phyloP scores from a whole-genome alignment of 2,797 vertebrate species.

The Synanceia verrucosa region DNA sequence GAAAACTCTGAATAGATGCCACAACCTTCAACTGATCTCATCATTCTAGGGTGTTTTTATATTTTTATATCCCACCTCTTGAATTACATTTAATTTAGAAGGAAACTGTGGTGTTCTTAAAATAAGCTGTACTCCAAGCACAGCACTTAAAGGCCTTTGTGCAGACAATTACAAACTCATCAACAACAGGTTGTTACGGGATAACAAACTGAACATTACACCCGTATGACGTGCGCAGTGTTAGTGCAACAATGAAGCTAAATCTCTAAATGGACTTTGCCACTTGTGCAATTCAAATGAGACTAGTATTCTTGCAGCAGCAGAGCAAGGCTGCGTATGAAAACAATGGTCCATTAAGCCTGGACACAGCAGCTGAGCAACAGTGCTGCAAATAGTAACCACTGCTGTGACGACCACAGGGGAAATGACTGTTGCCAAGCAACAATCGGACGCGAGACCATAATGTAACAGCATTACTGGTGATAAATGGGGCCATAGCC shows the following conservation, averaged over 20 bases:
- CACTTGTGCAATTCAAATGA: conserved; percentile 33
- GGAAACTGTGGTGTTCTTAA: not conserved
- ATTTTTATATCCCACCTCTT: not conserved
- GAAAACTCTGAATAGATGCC: not conserved
- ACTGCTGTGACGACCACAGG: conserved; percentile 70
- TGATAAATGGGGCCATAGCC: conserved; percentile 54
- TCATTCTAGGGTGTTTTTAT: not conserved
- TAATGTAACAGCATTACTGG: conserved; percentile 53
- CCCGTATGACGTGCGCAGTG: not conserved
- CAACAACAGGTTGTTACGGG: conserved; percentile 25
- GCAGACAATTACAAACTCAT: not conserved
- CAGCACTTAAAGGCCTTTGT: too few relatives aligned
- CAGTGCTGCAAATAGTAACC: conserved; percentile 72
- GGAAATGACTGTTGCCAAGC: conserved; percentile 74
- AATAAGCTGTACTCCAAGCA: not conserved
- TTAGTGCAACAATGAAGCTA: conserved; percentile 13
- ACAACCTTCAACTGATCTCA: not conserved
- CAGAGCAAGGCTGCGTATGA: conserved; percentile 18
- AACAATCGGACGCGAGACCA: conserved; percentile 61
- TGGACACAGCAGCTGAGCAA: conserved; percentile 61
- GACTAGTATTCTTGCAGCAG: conserved; percentile 46
- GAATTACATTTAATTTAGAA: not conserved
- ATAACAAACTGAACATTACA: conserved; percentile 65
- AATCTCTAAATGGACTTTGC: conserved; percentile 34
- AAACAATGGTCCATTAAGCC: conserved; percentile 56